Percentiles rank a stretch among this genome's conserved stretches.
Conservation (phyloP, 2,113 vertebrate genomes). For the Microtus oregoni region DNA sequence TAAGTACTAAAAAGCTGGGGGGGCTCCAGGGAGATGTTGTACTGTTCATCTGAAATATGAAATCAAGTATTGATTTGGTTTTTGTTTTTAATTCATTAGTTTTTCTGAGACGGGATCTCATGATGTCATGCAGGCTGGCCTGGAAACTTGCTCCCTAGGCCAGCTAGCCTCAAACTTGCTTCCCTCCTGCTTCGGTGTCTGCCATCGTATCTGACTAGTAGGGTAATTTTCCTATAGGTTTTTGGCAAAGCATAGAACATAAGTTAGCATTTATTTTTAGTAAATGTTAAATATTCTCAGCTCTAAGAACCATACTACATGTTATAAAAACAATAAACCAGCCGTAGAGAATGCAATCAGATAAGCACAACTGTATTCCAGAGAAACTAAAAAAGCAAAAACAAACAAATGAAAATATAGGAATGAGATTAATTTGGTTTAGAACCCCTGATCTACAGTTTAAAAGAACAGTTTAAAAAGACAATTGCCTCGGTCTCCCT, state of each 20-base stretch:
- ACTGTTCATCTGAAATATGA: not conserved
- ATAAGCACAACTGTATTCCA: not conserved
- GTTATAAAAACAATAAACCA: conserved; percentile 23
- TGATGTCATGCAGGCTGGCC: no score
- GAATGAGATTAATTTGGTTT: not conserved
- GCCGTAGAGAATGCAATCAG: not conserved
- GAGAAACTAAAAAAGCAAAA: not conserved
- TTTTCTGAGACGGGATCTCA: not conserved
- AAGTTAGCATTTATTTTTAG: not conserved
- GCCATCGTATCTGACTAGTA: no score
- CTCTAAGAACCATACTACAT: not conserved
- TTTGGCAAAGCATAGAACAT: not conserved
- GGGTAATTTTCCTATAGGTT: not conserved
- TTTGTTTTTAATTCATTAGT: not conserved
- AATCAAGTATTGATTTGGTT: not conserved
- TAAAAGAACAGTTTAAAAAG: not conserved
- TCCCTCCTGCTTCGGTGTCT: not conserved
- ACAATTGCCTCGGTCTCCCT: not conserved
- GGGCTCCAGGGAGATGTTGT: not conserved
- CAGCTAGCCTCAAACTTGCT: not conserved
- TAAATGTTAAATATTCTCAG: conserved; percentile 56
- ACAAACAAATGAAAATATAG: not conserved
- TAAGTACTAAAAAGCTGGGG: conserved; percentile 19
- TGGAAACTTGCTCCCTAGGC: not conserved
- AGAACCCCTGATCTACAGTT: not conserved